phyloP scores from a whole-genome alignment of 2,113 vertebrate species.

The human (Homo sapiens) region GRCh38 chr11:21751501-21752000 shows the following conservation, averaged over 20 bases:
- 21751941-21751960: not conserved
- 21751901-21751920: not conserved
- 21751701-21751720: not conserved
- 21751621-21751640: not conserved
- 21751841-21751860: not conserved
- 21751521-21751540: not conserved
- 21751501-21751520: not conserved
- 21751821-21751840: not conserved
- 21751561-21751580: not conserved
- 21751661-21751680: not conserved
- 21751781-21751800: not conserved
- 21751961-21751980: too few species aligned
- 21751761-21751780: not conserved
- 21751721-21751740: not conserved
- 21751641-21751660: not conserved
- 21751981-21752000: not conserved
- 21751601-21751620: not conserved
- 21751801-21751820: not conserved
- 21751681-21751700: not conserved
- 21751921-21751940: not conserved
- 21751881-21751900: not conserved
- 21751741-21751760: not conserved
- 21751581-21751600: not conserved
- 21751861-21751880: not conserved
- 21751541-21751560: not conserved